These are phyloP conservation scores for Engystomops pustulosus DNA, from an alignment of 2,113 vertebrate species.

Conservation along the genomic window DNA sequence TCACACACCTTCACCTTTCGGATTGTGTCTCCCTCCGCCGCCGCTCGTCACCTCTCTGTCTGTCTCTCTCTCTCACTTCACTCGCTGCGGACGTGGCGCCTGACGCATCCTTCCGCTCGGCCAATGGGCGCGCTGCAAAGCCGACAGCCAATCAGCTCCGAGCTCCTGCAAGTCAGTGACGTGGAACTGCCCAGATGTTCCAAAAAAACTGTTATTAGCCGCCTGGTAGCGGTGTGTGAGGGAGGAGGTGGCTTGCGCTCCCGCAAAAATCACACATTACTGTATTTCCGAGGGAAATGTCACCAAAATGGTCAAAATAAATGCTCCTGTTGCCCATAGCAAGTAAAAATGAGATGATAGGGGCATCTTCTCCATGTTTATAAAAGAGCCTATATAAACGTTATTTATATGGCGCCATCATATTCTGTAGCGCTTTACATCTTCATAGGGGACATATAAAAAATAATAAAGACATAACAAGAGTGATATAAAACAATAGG, in stretches of 20 bases:
- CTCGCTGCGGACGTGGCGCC: constrained; percentile 77
- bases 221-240: constrained; percentile 30
- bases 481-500: too few relatives aligned
- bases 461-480: too few relatives aligned
- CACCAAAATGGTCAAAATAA: too few relatives aligned
- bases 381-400: too few relatives aligned
- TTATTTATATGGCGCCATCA: too few relatives aligned
- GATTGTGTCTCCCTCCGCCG: neutral
- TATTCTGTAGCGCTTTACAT: too few relatives aligned
- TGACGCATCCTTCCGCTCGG: constrained; percentile 63
- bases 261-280: too few relatives aligned
- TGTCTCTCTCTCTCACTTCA: constrained; percentile 47
- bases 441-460: too few relatives aligned
- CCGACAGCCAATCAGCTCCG: constrained; percentile 55
- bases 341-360: too few relatives aligned
- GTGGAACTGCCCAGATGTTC: constrained; percentile 57
- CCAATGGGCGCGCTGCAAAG: constrained; percentile 48
- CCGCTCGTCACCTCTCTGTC: neutral
- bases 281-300: too few relatives aligned
- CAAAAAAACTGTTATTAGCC: constrained; percentile 44
- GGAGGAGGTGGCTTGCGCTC: neutral
- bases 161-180: constrained; percentile 17
- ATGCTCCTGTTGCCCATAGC: too few relatives aligned
- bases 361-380: too few relatives aligned
- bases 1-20: neutral